Percentiles rank a stretch among this genome's conserved stretches.
These are phyloP conservation scores for Alligator sinensis DNA, from an alignment of 2,113 vertebrate genomes.

Conservation along the genomic window DNA sequence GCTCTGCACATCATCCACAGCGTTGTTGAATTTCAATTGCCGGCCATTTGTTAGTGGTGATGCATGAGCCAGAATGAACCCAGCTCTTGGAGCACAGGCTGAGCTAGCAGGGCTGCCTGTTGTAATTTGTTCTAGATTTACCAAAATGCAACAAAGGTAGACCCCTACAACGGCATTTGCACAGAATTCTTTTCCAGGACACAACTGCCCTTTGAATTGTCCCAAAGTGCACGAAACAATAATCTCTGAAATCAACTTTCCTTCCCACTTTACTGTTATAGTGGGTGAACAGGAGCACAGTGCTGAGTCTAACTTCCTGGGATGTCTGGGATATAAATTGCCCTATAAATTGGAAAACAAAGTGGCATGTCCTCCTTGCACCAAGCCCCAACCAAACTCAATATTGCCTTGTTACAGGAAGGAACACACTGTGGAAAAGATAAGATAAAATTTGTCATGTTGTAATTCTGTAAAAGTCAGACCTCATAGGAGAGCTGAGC, in stretches of 20 bases:
- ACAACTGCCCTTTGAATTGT: slow-evolving; percentile 8
- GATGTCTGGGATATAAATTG: slow-evolving; percentile 23
- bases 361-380: neutral
- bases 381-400: slow-evolving; percentile 21
- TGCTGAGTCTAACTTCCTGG: neutral
- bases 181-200: slow-evolving; percentile 19
- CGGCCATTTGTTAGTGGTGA: neutral
- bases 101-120: neutral
- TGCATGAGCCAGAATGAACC: neutral
- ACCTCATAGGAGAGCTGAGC: neutral
- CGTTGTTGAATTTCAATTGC: neutral
- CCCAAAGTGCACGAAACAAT: slow-evolving; percentile 16
- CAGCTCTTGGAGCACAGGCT: neutral
- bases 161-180: neutral
- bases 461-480: neutral
- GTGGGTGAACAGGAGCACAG: slow-evolving; percentile 29
- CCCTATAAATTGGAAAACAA: slow-evolving; percentile 19
- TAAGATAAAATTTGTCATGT: neutral
- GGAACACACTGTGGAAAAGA: neutral
- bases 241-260: neutral
- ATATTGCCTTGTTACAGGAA: neutral
- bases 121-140: neutral
- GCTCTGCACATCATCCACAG: accelerated
- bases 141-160: slow-evolving; percentile 1
- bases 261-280: neutral